These are phyloP conservation scores for Heteropelma amictum DNA, from an alignment of 2,888 invertebrate species.

Conservation along the genomic window DNA sequence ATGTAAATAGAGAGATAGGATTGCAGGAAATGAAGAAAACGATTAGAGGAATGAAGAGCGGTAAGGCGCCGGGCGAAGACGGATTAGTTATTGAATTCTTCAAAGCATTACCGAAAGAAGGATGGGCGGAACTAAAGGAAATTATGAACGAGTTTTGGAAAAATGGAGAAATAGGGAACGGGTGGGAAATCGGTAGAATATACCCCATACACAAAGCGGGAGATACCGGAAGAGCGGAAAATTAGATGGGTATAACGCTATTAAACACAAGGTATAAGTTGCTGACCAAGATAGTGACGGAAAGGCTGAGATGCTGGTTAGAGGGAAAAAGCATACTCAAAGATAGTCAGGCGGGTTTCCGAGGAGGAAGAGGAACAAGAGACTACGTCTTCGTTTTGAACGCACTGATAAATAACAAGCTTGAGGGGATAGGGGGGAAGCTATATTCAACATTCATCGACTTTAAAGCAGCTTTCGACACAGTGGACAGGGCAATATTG, in stretches of 20 bases:
- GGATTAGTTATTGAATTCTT: too few relatives aligned
- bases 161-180: neutral
- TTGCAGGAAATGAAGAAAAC: neutral
- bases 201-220: conserved; percentile 31
- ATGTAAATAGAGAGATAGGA: neutral
- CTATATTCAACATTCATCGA: neutral
- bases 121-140: too few relatives aligned
- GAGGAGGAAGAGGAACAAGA: too few relatives aligned
- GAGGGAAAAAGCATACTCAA: too few relatives aligned
- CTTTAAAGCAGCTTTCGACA: too few relatives aligned
- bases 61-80: too few relatives aligned
- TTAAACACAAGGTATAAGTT: conserved; percentile 29
- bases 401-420: too few relatives aligned
- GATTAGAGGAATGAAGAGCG: conserved; percentile 25
- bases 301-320: too few relatives aligned
- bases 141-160: conserved; percentile 32
- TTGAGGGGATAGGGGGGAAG: conserved; percentile 41
- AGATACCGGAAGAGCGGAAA: neutral
- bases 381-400: too few relatives aligned
- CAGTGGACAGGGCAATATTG: too few relatives aligned
- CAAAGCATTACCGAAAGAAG: too few relatives aligned
- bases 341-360: too few relatives aligned
- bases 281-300: conserved; percentile 22
- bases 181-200: conserved; percentile 36
- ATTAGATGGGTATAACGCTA: conserved; percentile 31